Evolutionary conservation across 2,888 invertebrate species (phyloP).

Genomic region (Linyphia triangularis): DNA sequence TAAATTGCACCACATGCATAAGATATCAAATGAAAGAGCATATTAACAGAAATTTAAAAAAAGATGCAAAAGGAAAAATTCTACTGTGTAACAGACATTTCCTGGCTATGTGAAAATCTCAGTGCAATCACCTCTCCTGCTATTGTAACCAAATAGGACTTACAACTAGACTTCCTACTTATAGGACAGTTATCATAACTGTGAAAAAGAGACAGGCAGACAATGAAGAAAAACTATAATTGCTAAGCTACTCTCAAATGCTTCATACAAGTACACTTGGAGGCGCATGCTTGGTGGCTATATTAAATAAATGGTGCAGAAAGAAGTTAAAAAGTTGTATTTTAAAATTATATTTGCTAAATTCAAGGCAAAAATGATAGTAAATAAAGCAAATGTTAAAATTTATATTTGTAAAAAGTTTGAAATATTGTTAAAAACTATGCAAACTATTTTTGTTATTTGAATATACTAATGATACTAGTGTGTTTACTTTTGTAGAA

Average conservation of each 20-base stretch:
- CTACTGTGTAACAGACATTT: constrained; percentile 46
- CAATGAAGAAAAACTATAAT: constrained; percentile 50
- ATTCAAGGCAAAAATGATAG: neutral
- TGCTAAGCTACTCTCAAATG: constrained; percentile 33
- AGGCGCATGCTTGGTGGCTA: constrained; percentile 30
- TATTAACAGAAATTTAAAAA: neutral
- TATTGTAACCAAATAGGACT: neutral
- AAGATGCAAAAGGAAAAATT: constrained; percentile 24
- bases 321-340: neutral
- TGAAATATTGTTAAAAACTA: too few species aligned
- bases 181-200: neutral
- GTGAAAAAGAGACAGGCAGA: constrained; percentile 60
- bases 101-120: constrained; percentile 41
- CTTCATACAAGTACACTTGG: constrained; percentile 4
- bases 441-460: too few species aligned
- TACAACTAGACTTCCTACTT: neutral
- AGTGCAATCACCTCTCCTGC: constrained; percentile 52
- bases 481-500: too few species aligned
- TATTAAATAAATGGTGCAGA: constrained; percentile 12
- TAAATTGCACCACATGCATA: constrained; percentile 26
- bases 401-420: too few species aligned
- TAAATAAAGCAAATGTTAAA: neutral
- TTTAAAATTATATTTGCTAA: neutral
- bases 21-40: constrained; percentile 21
- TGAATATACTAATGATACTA: too few species aligned